Percentiles rank a stretch among this genome's conserved stretches.
phyloP scores from a whole-genome alignment of 1,140 invertebrate species.

The Agrilus planipennis region DNA sequence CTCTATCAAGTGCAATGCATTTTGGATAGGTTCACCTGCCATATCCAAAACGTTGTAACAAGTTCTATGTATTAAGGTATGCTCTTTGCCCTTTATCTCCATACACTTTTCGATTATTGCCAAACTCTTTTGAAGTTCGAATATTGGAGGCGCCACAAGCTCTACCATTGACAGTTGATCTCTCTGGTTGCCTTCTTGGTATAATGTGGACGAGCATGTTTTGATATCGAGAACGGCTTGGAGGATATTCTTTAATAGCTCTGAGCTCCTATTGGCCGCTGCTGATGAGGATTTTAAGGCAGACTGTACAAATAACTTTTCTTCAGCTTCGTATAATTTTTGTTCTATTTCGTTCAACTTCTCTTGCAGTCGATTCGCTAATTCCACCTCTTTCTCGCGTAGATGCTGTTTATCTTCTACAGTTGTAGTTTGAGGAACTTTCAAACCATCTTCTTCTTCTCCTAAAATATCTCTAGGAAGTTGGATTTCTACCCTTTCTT shows the following conservation, averaged over 20 bases:
- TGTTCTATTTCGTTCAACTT: slow-evolving; percentile 30
- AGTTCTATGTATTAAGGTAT: slow-evolving; percentile 49
- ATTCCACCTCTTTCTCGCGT: slow-evolving; percentile 18
- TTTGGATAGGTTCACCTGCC: slow-evolving; percentile 40
- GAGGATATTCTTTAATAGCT: slow-evolving; percentile 47
- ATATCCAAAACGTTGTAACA: slow-evolving; percentile 48
- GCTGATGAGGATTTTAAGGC: slow-evolving; percentile 48
- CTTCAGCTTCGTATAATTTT: slow-evolving; percentile 43
- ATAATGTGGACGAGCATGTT: slow-evolving; percentile 40
- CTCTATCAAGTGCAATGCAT: slow-evolving; percentile 37
- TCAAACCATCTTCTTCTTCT: slow-evolving; percentile 39
- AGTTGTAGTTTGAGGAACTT: slow-evolving; percentile 25
- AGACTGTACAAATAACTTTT: slow-evolving; percentile 47
- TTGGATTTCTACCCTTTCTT: slow-evolving; percentile 23
- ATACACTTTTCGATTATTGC: slow-evolving; percentile 55
- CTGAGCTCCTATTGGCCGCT: slow-evolving; percentile 48
- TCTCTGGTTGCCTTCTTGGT: slow-evolving; percentile 24
- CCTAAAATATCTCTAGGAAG: slow-evolving; percentile 36
- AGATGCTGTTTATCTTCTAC: slow-evolving; percentile 21
- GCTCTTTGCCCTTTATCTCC: slow-evolving; percentile 48
- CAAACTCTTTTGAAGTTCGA: slow-evolving; percentile 47
- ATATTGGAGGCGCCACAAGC: slow-evolving; percentile 44
- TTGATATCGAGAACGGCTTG: slow-evolving; percentile 52
- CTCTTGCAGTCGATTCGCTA: slow-evolving; percentile 20
- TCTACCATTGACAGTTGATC: slow-evolving; percentile 39